These are phyloP conservation scores for Xiphophorus maculatus DNA, from an alignment of 2,113 vertebrate species.

Conservation along the genomic window DNA sequence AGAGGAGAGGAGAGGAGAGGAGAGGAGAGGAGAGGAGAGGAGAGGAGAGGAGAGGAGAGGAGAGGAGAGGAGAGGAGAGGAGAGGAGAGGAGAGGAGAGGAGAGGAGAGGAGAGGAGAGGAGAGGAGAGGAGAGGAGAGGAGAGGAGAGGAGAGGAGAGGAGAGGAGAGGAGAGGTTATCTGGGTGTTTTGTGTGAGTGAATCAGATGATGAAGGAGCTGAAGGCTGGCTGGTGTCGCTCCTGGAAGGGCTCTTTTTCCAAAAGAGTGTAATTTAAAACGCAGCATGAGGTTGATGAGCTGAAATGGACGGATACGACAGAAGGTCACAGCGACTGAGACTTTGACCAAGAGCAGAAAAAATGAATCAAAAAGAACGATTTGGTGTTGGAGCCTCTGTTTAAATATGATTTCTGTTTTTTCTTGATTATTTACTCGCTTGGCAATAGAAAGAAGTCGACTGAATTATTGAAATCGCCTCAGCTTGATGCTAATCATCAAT, in stretches of 20 bases:
- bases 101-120: neutral
- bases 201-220: slow-evolving; percentile 49
- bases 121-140: neutral
- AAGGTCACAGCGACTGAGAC: slow-evolving; percentile 32
- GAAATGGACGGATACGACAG: slow-evolving; percentile 42
- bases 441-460: neutral
- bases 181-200: slow-evolving; percentile 53
- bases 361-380: neutral
- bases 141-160: neutral
- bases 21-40: neutral
- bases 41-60: neutral
- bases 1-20: neutral
- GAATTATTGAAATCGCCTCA: neutral
- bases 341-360: neutral
- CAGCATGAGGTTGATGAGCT: slow-evolving; percentile 57
- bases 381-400: neutral
- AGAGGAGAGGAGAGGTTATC: neutral
- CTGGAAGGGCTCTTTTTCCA: neutral
- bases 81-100: neutral
- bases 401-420: neutral
- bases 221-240: slow-evolving; percentile 29
- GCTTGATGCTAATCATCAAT: neutral
- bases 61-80: neutral
- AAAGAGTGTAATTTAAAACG: slow-evolving; percentile 57
- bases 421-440: neutral